Conservation (phyloP, 92 coral and sea anemone genomes). For the Bergia puertoricense region DNA sequence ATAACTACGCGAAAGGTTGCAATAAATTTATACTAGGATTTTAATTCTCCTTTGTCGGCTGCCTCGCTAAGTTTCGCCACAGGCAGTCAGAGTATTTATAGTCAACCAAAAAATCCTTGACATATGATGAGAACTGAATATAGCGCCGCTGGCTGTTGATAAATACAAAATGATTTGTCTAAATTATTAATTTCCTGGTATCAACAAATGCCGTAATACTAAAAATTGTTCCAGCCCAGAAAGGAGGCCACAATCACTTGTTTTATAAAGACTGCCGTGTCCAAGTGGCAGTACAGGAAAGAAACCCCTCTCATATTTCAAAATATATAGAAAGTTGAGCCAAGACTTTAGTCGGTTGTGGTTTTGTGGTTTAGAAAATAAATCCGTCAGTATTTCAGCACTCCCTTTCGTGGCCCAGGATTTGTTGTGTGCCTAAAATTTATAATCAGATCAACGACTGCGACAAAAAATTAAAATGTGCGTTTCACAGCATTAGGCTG, state of each 20-base stretch:
- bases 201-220: neutral
- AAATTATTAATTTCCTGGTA: conserved; percentile 27
- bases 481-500: neutral
- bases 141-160: conserved; percentile 2
- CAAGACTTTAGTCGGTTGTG: neutral
- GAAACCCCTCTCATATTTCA: neutral
- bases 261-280: neutral
- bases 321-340: neutral
- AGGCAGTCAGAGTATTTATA: conserved; percentile 18
- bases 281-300: neutral
- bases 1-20: neutral
- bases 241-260: neutral
- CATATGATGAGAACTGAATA: neutral
- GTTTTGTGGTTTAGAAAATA: neutral
- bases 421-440: neutral
- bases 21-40: neutral
- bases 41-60: neutral
- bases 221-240: neutral
- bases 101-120: neutral
- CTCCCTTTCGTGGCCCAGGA: neutral
- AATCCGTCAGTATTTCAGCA: neutral
- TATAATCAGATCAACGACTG: conserved; percentile 32
- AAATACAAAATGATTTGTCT: conserved; percentile 1
- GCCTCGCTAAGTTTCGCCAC: neutral
- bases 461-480: neutral